These are phyloP conservation scores for Eurytoma californica DNA, from an alignment of 2,888 invertebrate genomes.

Conservation along the genomic window DNA sequence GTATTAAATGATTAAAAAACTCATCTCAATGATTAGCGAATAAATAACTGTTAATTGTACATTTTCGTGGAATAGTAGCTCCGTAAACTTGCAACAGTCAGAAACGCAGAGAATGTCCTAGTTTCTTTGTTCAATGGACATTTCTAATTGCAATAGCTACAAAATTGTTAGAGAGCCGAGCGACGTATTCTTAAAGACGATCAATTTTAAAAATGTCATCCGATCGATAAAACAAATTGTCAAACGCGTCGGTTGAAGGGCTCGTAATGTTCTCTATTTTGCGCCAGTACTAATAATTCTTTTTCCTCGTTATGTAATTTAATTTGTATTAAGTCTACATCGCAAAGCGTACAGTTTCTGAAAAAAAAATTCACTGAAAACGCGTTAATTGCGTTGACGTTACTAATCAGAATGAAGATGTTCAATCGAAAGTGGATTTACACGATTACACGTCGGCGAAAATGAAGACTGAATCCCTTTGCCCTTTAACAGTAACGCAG, in stretches of 20 bases:
- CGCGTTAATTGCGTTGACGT: neutral
- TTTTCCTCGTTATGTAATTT: neutral
- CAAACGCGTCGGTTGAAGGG: neutral
- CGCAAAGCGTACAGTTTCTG: neutral
- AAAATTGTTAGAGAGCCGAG: constrained; percentile 17
- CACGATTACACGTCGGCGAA: constrained; percentile 33
- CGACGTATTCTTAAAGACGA: neutral
- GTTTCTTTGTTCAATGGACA: neutral
- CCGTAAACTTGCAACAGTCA: no score
- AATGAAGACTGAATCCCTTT: constrained; percentile 40
- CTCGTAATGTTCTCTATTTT: constrained; percentile 31
- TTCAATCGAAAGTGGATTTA: constrained; percentile 14
- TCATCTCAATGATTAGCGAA: constrained; percentile 11
- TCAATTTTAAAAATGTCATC: neutral
- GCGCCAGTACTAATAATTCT: constrained; percentile 1
- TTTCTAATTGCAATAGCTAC: neutral
- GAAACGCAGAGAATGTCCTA: no score
- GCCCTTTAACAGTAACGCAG: constrained; percentile 32
- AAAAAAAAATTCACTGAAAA: neutral
- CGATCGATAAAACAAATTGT: neutral
- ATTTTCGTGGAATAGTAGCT: no score
- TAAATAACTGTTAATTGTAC: constrained; percentile 16
- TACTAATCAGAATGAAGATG: no score
- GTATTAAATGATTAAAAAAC: neutral
- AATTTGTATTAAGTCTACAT: neutral